Base-by-base conservation (phyloP, 2,113 vertebrate species). In the Ranitomeya variabilis region DNA sequence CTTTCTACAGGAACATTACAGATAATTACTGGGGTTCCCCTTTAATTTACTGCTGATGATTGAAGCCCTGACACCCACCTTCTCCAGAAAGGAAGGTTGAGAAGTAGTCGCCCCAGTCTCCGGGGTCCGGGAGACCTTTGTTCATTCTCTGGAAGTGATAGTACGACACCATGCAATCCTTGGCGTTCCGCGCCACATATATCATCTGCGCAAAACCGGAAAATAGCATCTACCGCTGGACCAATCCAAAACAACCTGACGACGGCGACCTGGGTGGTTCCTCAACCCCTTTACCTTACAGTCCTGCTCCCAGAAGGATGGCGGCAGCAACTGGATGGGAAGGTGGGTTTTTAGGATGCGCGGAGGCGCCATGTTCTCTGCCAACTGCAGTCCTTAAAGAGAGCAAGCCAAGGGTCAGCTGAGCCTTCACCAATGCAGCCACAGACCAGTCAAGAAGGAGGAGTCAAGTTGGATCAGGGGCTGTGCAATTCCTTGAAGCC, bases 291-390 rank as follows among this genome's bases (percentile, higher is more conserved):
- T 91, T 67, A 96, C 96, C 92, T 96, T 96, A 91, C 95, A 95
- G 87, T 95, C 94, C 66, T 62, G 79, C 89, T 94, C 92, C 95
- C 95, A 96, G 92, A 96, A 95, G 31, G 92, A 95, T 5, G 89
- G 83, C 12, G 96, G 96, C 67, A 96, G 92, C 85, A 96, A 76
- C 73, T 96, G 93, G 82, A 95, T 89, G 1, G 96, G 95, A 31
- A 96, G 92, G 87, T 96, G 96, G 23, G 95, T 96, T 85, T 96
- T 96, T 45, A 96, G 94, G 26, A 95, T 71, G 89, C 95, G 92
- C 0, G 94, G 95, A 0, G 95, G 94, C 21, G 90, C 90, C 93
- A 94, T 93, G 60, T 86, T 89, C 12, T 87, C 84, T 16, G 95
- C 89, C 12, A 94, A 89, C 8, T 95, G 94, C 57, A 96, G 26